Evolutionary conservation across 2,797 vertebrate genomes (phyloP), one percentile per base, ranked within the genome.

Genomic region (Neostethus bicornis): DNA sequence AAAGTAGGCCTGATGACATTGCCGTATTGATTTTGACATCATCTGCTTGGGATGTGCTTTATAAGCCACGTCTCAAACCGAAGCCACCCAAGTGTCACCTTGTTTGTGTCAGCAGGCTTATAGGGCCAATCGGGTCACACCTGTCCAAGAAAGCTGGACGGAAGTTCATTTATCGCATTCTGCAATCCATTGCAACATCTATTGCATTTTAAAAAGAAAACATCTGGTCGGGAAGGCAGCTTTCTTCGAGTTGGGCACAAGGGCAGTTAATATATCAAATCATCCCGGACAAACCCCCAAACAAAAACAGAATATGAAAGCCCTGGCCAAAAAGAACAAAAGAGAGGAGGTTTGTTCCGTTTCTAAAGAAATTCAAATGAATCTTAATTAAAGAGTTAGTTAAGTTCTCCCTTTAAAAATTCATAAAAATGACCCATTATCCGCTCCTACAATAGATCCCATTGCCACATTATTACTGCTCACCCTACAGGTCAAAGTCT

Each of bases 1-100:
- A 60, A 43, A 71, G 63, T 58, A 14, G 45, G 58, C 57, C 71
- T 37, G 80, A 73, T 85, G 86, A 86, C 85, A 90, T 80, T 81
- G 77, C 51, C 59, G 7, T 87, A 90, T 90, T 89, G 91, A 91
- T 91, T 84, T 82, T 78, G 80, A 85, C 79, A 89, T 89, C 81
- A 87, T 85, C 82, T 81, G 68, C 53, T 78, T 51, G 65, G 73
- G 74, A 37, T 79, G 83, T 56, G 79, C 70, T 67, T 71, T 58
- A 45, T 70, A 55, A 46, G 38, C 37, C 8, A 21, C 44, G 66
- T 74, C 70, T 81, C 83, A 83, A 86, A 86, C 70, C 39, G 55
- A 62, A 52, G 45, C 21, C 43, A 69, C 75, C 57, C 43, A 38
- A 74, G 78, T 80, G 81, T 87, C 85, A 81, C 77, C 82, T 79